Conservation (phyloP, 2,797 vertebrate genomes). For the Poecilia wingei region DNA sequence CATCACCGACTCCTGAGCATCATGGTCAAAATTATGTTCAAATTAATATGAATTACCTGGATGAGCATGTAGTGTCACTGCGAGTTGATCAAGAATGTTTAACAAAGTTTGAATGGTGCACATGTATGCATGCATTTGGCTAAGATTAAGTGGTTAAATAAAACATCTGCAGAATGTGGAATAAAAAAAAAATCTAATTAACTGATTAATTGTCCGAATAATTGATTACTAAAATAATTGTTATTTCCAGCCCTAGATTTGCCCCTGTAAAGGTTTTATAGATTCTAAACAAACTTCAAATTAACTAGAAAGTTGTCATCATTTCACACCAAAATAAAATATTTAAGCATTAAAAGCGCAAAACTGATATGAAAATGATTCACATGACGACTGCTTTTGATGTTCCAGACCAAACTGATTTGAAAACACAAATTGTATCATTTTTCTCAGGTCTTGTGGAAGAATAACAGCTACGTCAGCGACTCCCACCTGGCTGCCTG, state of each 20-base stretch:
- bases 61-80: background rate
- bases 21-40: background rate
- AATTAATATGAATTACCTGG: background rate
- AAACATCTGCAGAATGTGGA: too few species aligned
- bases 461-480: background rate
- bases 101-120: background rate
- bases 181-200: too few species aligned
- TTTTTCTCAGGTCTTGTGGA: background rate
- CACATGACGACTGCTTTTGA: background rate
- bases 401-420: background rate
- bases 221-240: too few species aligned
- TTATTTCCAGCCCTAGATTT: too few species aligned
- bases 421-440: background rate
- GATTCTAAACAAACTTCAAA: background rate
- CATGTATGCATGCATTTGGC: background rate
- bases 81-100: background rate
- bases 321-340: background rate
- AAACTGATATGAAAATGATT: background rate
- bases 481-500: constrained; percentile 89
- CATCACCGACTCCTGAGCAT: background rate
- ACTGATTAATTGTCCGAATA: too few species aligned
- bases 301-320: background rate
- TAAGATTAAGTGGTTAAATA: too few species aligned
- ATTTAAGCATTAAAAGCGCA: background rate
- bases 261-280: background rate